Base-by-base conservation (phyloP, 2,888 invertebrate species). In the Auanema freiburgensis region DNA sequence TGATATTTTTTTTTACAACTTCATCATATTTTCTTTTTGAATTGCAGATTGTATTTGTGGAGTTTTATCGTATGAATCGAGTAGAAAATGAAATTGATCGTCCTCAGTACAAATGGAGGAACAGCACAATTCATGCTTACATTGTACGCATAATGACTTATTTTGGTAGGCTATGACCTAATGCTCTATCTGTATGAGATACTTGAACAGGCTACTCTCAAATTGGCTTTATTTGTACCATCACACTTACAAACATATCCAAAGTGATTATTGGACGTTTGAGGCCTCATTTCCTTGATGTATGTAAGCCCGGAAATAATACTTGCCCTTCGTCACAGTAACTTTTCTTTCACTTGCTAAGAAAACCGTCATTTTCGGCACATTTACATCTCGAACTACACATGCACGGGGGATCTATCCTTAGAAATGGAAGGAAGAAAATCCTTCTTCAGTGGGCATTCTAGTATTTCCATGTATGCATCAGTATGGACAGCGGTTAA, bases 241-340 rank as follows among this genome's bases (percentile, higher is more conserved):
- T 68, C 6, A 61, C 66, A 6, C 49, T 76, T 41, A 76, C 67
- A 4, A 59, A 96, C 84, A 89, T 93, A 69, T 92, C 91, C 69
- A 96, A 96, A 86, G 94, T 93, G 84, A 89, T 91, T 11, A 89
- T 95, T 71, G 96, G 96, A 50, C 88, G 95, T 62, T 86, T 96
- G 71, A 87, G 97, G 76, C 96, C 96, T 42, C 94, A 97, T 86
- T 97, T 96, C 87, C 88, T 93, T 81, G 88, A 88, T 74, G 90
- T 94, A 0, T 97, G 97, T 83, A 86, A 88, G 59, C 94, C 95
- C 41, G 67, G 57, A 6, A 67, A 65, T 10, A 67, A 64, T 61
- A 72, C 65, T 10, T 76, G 76, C 59, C 55, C 58, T 11, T 50
- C 14, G 5, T 58, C 53, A 18, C 18, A 51, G 63, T 58, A 21